These are phyloP conservation scores for Phaethon lepturus DNA, from an alignment of 2,113 vertebrate species.

Conservation along the genomic window DNA sequence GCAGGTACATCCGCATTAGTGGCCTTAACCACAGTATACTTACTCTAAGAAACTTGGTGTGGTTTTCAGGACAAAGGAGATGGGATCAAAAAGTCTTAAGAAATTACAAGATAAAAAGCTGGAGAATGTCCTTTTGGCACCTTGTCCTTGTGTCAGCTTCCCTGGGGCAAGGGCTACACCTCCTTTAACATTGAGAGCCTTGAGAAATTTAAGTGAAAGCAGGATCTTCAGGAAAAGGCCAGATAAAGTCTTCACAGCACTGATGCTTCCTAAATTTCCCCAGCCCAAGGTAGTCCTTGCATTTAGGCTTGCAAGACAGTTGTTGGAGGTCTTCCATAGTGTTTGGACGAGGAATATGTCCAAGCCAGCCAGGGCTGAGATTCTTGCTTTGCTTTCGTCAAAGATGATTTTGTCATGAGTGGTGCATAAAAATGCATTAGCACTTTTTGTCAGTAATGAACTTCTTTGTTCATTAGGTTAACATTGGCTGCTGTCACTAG, in stretches of 20 bases:
- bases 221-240: background rate
- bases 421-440: conserved; percentile 23
- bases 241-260: background rate
- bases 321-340: background rate
- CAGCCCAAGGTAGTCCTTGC: background rate
- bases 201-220: background rate
- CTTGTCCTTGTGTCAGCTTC: background rate
- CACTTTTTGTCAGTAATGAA: conserved; percentile 47
- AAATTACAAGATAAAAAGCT: background rate
- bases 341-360: conserved; percentile 1
- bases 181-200: background rate
- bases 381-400: background rate
- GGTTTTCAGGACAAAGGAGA: background rate
- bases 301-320: background rate
- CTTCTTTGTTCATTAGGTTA: conserved; percentile 47
- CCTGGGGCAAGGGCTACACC: background rate
- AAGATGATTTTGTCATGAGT: conserved; percentile 28
- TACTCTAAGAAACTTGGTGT: background rate
- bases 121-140: background rate
- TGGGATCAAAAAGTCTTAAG: background rate
- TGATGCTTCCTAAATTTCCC: background rate
- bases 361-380: background rate
- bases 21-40: background rate
- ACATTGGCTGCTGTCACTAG: conserved; percentile 45
- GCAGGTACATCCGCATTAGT: background rate